A percentile compares a stretch with the other conserved stretches of the same genome.
phyloP scores from a whole-genome alignment of 2,888 invertebrate genomes.

The Acrocera orbiculus region DNA sequence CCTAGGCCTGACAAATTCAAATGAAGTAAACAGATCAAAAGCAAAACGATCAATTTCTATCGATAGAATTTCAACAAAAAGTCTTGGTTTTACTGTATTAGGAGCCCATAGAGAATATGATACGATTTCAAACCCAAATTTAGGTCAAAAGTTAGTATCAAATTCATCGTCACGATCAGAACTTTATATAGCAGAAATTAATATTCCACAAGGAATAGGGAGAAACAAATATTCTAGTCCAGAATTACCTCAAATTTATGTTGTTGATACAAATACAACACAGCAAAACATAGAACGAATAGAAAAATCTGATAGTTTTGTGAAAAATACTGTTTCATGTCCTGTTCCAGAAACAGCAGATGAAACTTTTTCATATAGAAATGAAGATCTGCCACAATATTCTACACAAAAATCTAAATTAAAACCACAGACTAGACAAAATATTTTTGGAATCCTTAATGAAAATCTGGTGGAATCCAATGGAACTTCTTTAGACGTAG shows the following conservation, averaged over 20 bases:
- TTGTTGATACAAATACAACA: conserved; percentile 23
- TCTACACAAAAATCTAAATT: conserved; percentile 17
- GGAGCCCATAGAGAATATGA: conserved; percentile 22
- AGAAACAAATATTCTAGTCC: too few relatives aligned
- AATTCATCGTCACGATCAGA: conserved; percentile 26
- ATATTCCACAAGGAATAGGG: conserved; percentile 15
- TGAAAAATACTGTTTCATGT: background rate
- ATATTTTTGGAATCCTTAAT: too few relatives aligned
- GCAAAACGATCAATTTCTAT: too few relatives aligned
- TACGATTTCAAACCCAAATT: conserved; percentile 24
- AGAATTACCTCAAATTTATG: conserved; percentile 17
- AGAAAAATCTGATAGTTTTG: background rate
- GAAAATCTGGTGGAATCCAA: too few relatives aligned
- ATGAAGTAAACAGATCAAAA: too few relatives aligned
- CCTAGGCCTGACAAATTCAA: conserved; percentile 11
- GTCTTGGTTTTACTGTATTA: conserved; percentile 16
- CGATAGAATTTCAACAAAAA: conserved; percentile 17
- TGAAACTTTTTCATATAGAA: conserved; percentile 29
- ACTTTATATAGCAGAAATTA: conserved; percentile 27
- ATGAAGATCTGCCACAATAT: conserved; percentile 30
- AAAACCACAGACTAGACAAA: too few relatives aligned
- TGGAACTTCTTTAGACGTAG: too few relatives aligned
- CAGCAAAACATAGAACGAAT: too few relatives aligned
- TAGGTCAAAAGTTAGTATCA: conserved; percentile 25
- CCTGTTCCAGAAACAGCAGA: background rate